phyloP scores from a whole-genome alignment of 2,797 vertebrate species.

The Enteromius treurensis region DNA sequence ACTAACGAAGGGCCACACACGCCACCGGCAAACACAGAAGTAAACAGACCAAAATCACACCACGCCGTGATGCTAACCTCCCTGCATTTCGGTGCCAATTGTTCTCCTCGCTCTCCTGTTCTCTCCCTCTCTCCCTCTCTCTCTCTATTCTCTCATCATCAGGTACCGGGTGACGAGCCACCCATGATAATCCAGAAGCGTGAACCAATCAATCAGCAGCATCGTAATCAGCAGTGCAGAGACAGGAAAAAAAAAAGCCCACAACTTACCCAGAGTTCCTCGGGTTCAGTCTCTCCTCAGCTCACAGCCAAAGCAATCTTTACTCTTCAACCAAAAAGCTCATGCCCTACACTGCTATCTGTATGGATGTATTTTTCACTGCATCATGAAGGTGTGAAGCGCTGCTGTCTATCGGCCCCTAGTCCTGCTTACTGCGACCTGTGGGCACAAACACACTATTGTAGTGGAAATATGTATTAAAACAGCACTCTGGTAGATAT shows the following conservation, averaged over 20 bases:
- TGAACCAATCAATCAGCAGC: constrained; percentile 86
- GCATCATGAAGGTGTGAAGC: constrained; percentile 75
- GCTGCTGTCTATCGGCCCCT: constrained; percentile 72
- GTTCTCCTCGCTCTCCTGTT: constrained; percentile 49
- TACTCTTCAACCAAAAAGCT: constrained; percentile 58
- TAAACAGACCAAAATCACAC: constrained; percentile 65
- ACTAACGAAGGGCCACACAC: constrained; percentile 73
- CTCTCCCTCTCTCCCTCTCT: constrained; percentile 32
- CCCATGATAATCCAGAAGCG: constrained; percentile 81
- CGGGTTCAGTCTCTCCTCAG: constrained; percentile 75
- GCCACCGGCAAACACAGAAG: constrained; percentile 63
- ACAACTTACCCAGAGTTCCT: constrained; percentile 86
- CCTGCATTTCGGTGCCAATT: constrained; percentile 70
- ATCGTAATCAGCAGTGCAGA: constrained; percentile 79
- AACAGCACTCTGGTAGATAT: constrained; percentile 74
- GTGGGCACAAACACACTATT: constrained; percentile 75
- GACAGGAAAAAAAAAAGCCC: constrained; percentile 70
- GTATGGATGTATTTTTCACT: constrained; percentile 77
- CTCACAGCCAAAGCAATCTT: constrained; percentile 55
- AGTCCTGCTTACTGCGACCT: constrained; percentile 79
- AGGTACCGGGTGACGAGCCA: constrained; percentile 83
- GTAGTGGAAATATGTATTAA: constrained; percentile 76
- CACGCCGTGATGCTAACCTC: constrained; percentile 62
- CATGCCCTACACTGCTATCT: constrained; percentile 66
- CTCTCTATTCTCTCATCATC: constrained; percentile 78